These are phyloP conservation scores for Mactra quadrangularis DNA, from an alignment of 1,140 invertebrate genomes.

Conservation along the genomic window DNA sequence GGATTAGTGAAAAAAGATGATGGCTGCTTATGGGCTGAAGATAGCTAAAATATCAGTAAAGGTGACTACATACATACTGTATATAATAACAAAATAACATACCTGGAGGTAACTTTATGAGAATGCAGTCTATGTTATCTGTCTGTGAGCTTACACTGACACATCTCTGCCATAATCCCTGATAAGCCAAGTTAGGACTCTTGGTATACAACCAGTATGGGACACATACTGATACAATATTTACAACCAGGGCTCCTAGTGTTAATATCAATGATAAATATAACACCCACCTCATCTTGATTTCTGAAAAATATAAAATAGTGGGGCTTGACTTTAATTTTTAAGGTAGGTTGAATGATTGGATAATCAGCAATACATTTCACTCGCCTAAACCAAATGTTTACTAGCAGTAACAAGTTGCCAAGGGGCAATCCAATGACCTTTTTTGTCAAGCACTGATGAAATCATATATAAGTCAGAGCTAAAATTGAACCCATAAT, in stretches of 20 bases:
- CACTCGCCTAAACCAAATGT: no score
- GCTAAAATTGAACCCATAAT: no score
- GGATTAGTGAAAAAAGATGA: no score
- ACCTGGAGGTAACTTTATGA: constrained; percentile 50
- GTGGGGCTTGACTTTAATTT: no score
- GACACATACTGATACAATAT: constrained; percentile 7
- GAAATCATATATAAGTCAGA: no score
- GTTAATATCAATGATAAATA: constrained; percentile 14
- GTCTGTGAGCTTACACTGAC: neutral
- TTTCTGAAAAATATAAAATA: constrained; percentile 1
- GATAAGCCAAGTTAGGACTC: constrained; percentile 26
- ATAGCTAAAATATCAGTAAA: no score
- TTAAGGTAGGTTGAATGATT: no score
- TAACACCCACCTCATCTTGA: constrained; percentile 38
- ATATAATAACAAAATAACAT: neutral
- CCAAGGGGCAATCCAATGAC: no score
- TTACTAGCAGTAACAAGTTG: no score
- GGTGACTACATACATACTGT: neutral
- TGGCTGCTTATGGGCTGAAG: no score
- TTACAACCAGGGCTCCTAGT: neutral
- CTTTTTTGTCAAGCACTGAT: no score
- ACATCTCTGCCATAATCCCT: constrained; percentile 51
- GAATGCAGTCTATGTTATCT: constrained; percentile 8
- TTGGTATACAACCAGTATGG: constrained; percentile 49
- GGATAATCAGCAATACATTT: no score